A percentile compares a stretch with the other conserved stretches of the same genome.
Conservation (phyloP, 2,113 vertebrate species). For the Odocoileus virginianus region DNA sequence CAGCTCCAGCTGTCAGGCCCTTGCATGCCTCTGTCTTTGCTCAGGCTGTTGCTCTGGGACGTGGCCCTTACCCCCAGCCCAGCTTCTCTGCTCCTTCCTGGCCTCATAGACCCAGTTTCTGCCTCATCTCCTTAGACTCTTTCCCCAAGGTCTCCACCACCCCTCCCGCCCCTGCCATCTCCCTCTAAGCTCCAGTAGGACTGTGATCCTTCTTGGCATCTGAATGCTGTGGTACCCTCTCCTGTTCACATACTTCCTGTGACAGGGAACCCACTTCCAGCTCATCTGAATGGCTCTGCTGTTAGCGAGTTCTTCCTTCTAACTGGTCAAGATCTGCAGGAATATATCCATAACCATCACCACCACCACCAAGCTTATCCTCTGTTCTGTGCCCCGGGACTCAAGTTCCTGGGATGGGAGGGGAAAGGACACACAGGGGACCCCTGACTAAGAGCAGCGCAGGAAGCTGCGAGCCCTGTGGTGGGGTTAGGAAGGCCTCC, state of each 20-base stretch:
- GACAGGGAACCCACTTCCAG: neutral
- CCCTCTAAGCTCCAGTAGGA: neutral
- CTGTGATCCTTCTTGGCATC: neutral
- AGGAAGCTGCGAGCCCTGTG: neutral
- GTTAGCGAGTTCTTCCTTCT: neutral
- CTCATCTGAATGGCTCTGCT: neutral
- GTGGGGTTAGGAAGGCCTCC: neutral
- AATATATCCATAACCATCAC: neutral
- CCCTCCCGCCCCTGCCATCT: neutral
- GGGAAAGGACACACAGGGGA: neutral
- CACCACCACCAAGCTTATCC: neutral
- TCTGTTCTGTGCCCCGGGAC: neutral
- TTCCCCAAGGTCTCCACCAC: neutral
- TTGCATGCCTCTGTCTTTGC: neutral
- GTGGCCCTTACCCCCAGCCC: neutral
- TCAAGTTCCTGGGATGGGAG: neutral
- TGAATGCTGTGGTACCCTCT: neutral
- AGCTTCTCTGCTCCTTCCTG: neutral
- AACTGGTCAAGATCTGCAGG: neutral
- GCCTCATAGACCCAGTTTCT: neutral
- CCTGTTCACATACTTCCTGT: neutral
- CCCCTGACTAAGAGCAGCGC: neutral
- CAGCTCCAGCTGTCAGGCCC: neutral
- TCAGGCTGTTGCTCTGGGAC: neutral
- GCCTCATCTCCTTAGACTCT: neutral